These are phyloP conservation scores for Nycticebus coucang DNA, from an alignment of 2,113 vertebrate species.

Conservation along the genomic window DNA sequence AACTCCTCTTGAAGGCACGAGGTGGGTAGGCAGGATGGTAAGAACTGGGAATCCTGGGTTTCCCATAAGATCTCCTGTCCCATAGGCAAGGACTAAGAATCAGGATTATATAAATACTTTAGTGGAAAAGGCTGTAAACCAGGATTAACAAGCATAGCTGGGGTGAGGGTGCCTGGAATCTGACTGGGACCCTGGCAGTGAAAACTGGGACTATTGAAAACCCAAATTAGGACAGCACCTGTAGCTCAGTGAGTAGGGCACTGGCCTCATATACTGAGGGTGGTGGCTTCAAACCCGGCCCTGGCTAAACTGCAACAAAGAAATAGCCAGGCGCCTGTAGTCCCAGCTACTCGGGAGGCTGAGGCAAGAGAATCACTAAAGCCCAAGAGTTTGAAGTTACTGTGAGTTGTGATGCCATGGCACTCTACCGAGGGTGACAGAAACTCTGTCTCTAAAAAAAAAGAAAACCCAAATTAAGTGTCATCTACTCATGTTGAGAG, in stretches of 20 bases:
- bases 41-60: background rate
- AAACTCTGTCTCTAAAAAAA: too few species aligned
- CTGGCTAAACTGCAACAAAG: too few species aligned
- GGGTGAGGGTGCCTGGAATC: slow-evolving; percentile 47
- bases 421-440: too few species aligned
- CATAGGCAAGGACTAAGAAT: slow-evolving; percentile 36
- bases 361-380: too few species aligned
- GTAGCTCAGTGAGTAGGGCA: too few species aligned
- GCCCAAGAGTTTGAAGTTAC: too few species aligned
- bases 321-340: too few species aligned
- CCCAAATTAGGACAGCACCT: too few species aligned
- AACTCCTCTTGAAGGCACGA: background rate
- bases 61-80: background rate
- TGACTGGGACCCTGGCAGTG: slow-evolving; percentile 72
- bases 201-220: slow-evolving; percentile 39
- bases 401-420: too few species aligned
- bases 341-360: too few species aligned
- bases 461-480: slow-evolving; percentile 39
- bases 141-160: slow-evolving; percentile 33
- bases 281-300: too few species aligned
- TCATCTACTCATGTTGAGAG: slow-evolving; percentile 46
- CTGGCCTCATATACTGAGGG: too few species aligned
- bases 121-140: slow-evolving; percentile 34
- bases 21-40: background rate
- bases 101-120: background rate